Evolutionary conservation across 2,888 invertebrate species (phyloP).

Genomic region (Fragum whitleyi): DNA sequence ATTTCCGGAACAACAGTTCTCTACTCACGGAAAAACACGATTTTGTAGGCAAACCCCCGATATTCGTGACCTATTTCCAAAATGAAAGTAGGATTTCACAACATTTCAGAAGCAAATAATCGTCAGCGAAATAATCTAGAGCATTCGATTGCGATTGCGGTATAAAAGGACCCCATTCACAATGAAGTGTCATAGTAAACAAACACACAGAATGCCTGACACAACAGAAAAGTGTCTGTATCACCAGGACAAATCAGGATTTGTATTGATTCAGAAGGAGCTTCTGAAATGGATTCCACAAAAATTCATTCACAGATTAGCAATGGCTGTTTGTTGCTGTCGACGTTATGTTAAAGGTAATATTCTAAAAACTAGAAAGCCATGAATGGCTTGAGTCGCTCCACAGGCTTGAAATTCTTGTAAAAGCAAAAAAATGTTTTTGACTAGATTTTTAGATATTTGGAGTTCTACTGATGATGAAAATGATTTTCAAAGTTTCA

Average conservation of each 20-base stretch:
- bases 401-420: too few relatives aligned
- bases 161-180: neutral
- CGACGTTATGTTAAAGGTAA: constrained; percentile 17
- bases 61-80: neutral
- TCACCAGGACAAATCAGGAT: constrained; percentile 50
- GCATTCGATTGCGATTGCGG: neutral
- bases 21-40: neutral
- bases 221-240: constrained; percentile 49
- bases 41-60: neutral
- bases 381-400: too few relatives aligned
- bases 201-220: neutral
- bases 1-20: neutral
- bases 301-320: constrained; percentile 53
- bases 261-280: constrained; percentile 48
- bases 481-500: too few relatives aligned
- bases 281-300: constrained; percentile 55
- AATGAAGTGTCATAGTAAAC: neutral
- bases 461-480: too few relatives aligned
- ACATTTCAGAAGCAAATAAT: neutral
- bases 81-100: constrained; percentile 20
- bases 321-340: constrained; percentile 67
- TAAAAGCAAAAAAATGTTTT: too few relatives aligned
- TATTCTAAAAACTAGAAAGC: too few relatives aligned
- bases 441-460: too few relatives aligned
- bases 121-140: constrained; percentile 5